Base-by-base conservation (phyloP, 2,888 invertebrate species). In the Cenopis cana region DNA sequence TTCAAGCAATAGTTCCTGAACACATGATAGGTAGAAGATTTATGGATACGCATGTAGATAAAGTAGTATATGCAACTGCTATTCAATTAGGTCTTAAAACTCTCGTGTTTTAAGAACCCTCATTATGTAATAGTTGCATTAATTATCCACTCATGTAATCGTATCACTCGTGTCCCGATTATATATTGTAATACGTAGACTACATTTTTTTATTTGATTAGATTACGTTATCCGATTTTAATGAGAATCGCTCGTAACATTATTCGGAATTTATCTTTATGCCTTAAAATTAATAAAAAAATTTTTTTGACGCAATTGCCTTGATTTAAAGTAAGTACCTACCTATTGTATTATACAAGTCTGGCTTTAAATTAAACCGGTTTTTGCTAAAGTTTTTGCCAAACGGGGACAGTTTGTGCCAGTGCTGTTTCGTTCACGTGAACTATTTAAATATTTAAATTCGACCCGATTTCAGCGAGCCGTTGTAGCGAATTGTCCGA, bases 401-500 rank as follows among this genome's bases (percentile, higher is more conserved):
- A n/a, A n/a, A n/a, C n/a, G n/a, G n/a, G n/a, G n/a, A n/a, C 12
- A 10, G 9, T n/a, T 29, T 14, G 50, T 50, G 36, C 50, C 29
- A 61, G 18, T 50, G 33, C 18, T 49, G 29, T 49, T 17, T 33
- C 29, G 29, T 49, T 17, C 49, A 61, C 33, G 24, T 46, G 41
- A 41, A 59, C 14, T 18, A 38, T 62, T 62, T 62, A 50, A 33
- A 52, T 18, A 38, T 62, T 62, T 62, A 50, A 33, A 52, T 62
- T 62, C 62, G 62, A 62, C 36, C 52, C 38, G 38, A 36, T 54
- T 64, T 38, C 64, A 46, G 29, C 60, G n/a, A 55, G 29, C 55
- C n/a, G 29, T 55, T 55, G 29, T 29, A 11, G 50, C 50, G n/a
- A 64, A 54, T 54, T 64, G 54, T 64, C 64, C 38, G 36, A 52